Evolutionary conservation across 2,888 invertebrate genomes (phyloP), one percentile per base, ranked within the genome.

Genomic region (Ernsta delagoae): DNA sequence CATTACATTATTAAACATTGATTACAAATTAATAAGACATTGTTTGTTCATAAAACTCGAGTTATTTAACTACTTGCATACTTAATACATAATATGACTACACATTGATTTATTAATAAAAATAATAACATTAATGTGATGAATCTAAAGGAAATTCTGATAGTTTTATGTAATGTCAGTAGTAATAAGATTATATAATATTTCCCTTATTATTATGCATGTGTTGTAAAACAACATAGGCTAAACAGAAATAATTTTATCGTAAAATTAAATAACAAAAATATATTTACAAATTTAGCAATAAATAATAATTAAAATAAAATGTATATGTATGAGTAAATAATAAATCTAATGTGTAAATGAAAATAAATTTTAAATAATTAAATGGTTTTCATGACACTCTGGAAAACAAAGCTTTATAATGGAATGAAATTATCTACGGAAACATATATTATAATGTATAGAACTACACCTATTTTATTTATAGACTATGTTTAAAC

Each of bases 261-360:
- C 85, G 84, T 91, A 92, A 90, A 91, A 92, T 91, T 92, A 92
- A 92, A 92, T 92, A 92, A 92, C 92, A 92, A 92, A 89, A 89
- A 86, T 84, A 90, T 92, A 92, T 92, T 80, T 92, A 92, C 92
- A 92, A 68, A 86, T 90, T 89, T 85, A 88, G 82, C 81, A 90
- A 92, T 92, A 92, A 92, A 92, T 92, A 89, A 90, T 39, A 39
- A 39, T 39, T 89, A 87, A 83, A 84, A 83, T 81, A 78, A 62
- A 71, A 39, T 39, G 39, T 39, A 6, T 72, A 56, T 63, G 77
- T 77, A 74, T 73, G 65, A 75, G 74, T 76, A 80, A 77, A 77
- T 78, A 77, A 78, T 77, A 79, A 77, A 78, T 81, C 80, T 80
- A 81, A 80, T 80, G 79, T 81, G 79, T 83, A 81, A 78, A 80